Evolutionary conservation across 2,797 vertebrate species (phyloP), one percentile per base, ranked within the genome.

Genomic region (Rhynchonycteris naso): DNA sequence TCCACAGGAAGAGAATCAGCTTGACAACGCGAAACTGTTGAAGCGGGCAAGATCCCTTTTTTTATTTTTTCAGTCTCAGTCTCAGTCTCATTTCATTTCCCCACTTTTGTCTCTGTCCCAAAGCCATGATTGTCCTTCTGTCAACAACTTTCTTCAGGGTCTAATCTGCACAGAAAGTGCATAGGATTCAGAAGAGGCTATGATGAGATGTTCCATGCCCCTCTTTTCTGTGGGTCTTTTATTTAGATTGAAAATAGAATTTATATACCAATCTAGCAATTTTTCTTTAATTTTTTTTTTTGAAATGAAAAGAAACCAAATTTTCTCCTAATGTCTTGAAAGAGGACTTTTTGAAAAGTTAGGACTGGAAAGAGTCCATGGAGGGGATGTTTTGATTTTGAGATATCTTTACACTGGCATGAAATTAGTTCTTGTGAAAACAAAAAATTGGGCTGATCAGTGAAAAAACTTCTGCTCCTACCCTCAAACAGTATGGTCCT

Each of bases 151-250:
- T 58, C 91, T 85, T 8, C 26, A 47, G 65, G 85, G 66, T 83
- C 71, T 96, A 69, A 76, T 72, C 97, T 93, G 85, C 79, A 95
- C 59, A 95, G 95, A 97, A 96, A 97, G 96, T 84, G 33, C 47
- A 89, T 84, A 81, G 50, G 61, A 81, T 94, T 93, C 52, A 86
- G 65, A 61, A 86, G 26, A 69, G 28, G 8, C 38, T 69, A 4
- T 65, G 15, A 58, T 35, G 47, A 47, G 7, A 56, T 79, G 22
- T 19, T 59, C 33, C 8, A 4, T 8, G 4, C 14, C 75, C 26
- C 1, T 38, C 4, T 22, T 52, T 81, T 88, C 43, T 54, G 15
- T 68, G 56, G n/a, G 8, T 83, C 35, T 69, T 43, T 18, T 15
- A 81, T 91, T 84, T 21, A 28, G 18, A 8, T 65, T 79, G n/a